A percentile compares a stretch with the other conserved stretches of the same genome.
Conservation (phyloP, 2,113 vertebrate genomes). For the Phalacrocorax carbo region DNA sequence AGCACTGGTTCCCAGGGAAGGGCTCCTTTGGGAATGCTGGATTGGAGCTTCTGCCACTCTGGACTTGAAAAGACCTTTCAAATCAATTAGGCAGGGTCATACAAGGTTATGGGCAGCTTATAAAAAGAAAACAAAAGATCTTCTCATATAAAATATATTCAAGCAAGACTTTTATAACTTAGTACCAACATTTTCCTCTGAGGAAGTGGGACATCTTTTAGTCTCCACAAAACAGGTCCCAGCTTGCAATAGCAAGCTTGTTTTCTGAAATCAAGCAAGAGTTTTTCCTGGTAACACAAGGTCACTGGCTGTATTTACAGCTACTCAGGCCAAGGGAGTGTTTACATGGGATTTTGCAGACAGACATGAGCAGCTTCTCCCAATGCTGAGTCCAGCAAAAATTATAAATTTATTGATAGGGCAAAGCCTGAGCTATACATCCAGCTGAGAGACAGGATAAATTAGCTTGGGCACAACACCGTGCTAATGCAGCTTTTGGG, state of each 20-base stretch:
- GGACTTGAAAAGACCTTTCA: slow-evolving; percentile 3
- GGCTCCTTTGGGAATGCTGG: background rate
- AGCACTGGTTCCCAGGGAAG: background rate
- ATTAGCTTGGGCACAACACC: background rate
- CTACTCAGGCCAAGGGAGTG: background rate
- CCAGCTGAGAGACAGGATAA: background rate
- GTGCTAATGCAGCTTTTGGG: background rate
- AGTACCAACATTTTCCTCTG: background rate
- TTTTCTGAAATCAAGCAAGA: background rate
- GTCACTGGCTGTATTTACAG: background rate
- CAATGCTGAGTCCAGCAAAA: background rate
- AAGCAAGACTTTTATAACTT: background rate
- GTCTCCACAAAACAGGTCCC: background rate
- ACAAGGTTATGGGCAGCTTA: background rate
- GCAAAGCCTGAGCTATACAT: background rate
- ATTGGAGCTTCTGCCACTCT: background rate
- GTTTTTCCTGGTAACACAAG: background rate
- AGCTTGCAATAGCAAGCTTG: background rate
- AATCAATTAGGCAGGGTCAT: background rate
- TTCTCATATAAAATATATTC: background rate
- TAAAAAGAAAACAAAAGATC: background rate
- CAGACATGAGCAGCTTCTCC: background rate
- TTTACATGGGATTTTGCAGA: background rate
- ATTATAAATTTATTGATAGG: background rate
- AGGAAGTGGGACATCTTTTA: background rate